phyloP scores from a whole-genome alignment of 2,797 vertebrate genomes.

The Stomatorhinus walkeri region DNA sequence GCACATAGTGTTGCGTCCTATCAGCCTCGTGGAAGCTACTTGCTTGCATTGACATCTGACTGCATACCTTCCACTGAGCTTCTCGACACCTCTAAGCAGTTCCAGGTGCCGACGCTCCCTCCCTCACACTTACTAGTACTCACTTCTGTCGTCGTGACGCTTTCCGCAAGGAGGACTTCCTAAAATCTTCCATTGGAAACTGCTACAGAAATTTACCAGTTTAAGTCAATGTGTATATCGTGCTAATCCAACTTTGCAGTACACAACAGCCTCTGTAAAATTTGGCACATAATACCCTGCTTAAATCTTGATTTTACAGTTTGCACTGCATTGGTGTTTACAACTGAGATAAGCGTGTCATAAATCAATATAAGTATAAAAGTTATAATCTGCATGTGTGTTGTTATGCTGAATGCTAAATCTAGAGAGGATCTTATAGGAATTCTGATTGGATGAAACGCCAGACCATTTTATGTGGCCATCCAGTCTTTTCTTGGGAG shows the following conservation, averaged over 20 bases:
- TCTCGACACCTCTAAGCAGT: background rate
- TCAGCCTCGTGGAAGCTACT: background rate
- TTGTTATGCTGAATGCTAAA: slow-evolving; percentile 2
- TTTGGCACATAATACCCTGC: background rate
- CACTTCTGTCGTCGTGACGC: background rate
- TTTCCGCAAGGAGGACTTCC: background rate
- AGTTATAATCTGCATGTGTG: background rate
- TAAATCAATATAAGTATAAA: background rate
- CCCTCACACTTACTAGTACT: background rate
- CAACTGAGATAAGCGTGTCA: background rate
- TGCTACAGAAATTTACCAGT: background rate
- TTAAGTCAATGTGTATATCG: background rate
- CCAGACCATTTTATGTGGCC: background rate
- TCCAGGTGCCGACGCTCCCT: background rate
- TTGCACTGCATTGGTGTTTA: background rate
- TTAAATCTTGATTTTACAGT: background rate
- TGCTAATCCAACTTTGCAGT: background rate
- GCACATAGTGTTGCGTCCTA: background rate
- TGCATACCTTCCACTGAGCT: background rate
- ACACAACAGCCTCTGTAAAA: background rate
- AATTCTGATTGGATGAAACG: background rate
- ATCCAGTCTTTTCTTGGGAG: background rate
- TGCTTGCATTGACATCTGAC: background rate
- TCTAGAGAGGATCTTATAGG: background rate
- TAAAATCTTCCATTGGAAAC: background rate